Evolutionary conservation across 2,113 vertebrate species (phyloP).

Genomic region (Rhinogobius similis): DNA sequence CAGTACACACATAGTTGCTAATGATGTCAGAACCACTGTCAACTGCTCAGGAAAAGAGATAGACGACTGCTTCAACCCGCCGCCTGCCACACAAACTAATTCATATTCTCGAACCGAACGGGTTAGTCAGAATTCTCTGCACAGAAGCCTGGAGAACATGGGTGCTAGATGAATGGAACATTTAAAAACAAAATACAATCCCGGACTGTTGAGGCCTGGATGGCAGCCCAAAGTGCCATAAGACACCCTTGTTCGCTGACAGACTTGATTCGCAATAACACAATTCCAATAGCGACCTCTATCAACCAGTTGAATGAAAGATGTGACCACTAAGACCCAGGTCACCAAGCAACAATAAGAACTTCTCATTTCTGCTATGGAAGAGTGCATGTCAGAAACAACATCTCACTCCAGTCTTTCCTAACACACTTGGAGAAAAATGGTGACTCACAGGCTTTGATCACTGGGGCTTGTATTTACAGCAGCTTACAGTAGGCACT

Average conservation of each 20-base stretch:
- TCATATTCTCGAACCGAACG: slow-evolving; percentile 71
- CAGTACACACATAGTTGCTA: slow-evolving; percentile 25
- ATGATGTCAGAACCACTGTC: slow-evolving; percentile 63
- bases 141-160: slow-evolving; percentile 75
- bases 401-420: slow-evolving; percentile 7
- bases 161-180: slow-evolving; percentile 76
- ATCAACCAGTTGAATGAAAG: slow-evolving; percentile 57
- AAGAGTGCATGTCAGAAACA: slow-evolving; percentile 12
- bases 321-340: slow-evolving; percentile 55
- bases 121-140: slow-evolving; percentile 66
- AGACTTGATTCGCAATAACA: slow-evolving; percentile 72
- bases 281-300: slow-evolving; percentile 68
- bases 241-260: slow-evolving; percentile 71
- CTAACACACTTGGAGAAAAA: background rate
- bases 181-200: slow-evolving; percentile 79
- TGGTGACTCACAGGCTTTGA: background rate
- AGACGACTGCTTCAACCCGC: slow-evolving; percentile 43
- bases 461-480: slow-evolving; percentile 1
- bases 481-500: slow-evolving; percentile 9
- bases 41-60: slow-evolving; percentile 38
- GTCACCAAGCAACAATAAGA: slow-evolving; percentile 40
- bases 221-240: slow-evolving; percentile 68
- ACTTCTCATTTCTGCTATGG: slow-evolving; percentile 20
- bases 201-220: slow-evolving; percentile 73
- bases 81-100: slow-evolving; percentile 60